Evolutionary conservation across 2,113 vertebrate species (phyloP), one percentile per base, ranked within the genome.

Genomic region (Cryptotis parvus): DNA sequence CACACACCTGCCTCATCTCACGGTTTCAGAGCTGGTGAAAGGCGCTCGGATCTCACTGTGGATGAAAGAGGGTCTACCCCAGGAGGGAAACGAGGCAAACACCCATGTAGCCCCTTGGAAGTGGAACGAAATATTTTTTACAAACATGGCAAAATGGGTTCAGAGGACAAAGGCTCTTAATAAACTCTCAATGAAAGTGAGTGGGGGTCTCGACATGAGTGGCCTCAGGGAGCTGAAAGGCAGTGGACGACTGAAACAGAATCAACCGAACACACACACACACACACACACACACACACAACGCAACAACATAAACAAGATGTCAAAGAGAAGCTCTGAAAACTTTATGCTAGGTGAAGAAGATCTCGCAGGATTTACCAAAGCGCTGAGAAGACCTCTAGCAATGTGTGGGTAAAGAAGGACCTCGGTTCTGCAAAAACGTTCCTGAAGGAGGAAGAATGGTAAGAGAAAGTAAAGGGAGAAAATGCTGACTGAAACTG

Each of bases 271-370:
- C 43, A 11, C 43, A 7, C 43, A 45, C 43, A 45, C 43, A 45
- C 43, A 45, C 22, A 24, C 55, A 20, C 22, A 58, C 22, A 20
- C 22, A 58, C 16, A 58, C 55, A 58, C 55, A 61, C 15, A 55
- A 27, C 65, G 1, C 55, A 5, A 22, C 6, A 82, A 80, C n/a
- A n/a, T n/a, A 84, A 74, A 68, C 20, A 83, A 86, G 20, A 39
- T n/a, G 6, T 49, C 58, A 65, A 77, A 68, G 20, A 58, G 41
- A 82, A 14, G 4, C 11, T 72, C 70, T 92, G 29, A 89, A 81
- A 86, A 41, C 72, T 86, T 52, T 76, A 75, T 66, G 55, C 74
- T 33, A 74, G 15, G 4, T 52, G 29, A 94, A 88, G 68, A 33
- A 79, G 65, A 87, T 73, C 33, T 43, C 41, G 49, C 26, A 75